Evolutionary conservation across 2,888 invertebrate species (phyloP).

Genomic region (Idaea aversata): DNA sequence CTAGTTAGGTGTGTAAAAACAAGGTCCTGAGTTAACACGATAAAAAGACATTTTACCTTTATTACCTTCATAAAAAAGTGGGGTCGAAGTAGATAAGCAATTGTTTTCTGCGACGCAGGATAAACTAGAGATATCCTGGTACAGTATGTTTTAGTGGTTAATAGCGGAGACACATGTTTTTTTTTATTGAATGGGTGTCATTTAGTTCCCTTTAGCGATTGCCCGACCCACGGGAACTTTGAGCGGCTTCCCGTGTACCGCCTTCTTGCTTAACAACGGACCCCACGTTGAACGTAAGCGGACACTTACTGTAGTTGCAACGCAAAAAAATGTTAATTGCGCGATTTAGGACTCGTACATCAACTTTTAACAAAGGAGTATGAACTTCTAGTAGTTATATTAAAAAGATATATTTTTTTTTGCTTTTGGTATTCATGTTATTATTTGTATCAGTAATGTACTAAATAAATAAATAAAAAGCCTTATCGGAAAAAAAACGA

Average conservation of each 20-base stretch:
- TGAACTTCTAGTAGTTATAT: too few species aligned
- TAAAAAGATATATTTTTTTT: too few species aligned
- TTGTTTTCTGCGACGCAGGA: neutral
- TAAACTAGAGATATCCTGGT: neutral
- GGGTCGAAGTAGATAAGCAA: slow-evolving; percentile 16
- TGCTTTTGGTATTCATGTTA: too few species aligned
- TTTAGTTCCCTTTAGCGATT: neutral
- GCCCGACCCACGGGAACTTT: neutral
- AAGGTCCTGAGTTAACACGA: too few species aligned
- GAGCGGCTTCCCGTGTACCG: slow-evolving; percentile 8
- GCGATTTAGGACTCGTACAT: slow-evolving; percentile 12
- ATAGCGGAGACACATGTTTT: too few species aligned
- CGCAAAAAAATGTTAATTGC: slow-evolving; percentile 6
- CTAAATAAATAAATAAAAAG: too few species aligned
- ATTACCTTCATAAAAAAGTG: too few species aligned
- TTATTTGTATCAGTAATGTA: too few species aligned
- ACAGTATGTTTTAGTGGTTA: neutral
- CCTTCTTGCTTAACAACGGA: slow-evolving; percentile 9
- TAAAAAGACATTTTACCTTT: too few species aligned
- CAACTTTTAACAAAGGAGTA: too few species aligned
- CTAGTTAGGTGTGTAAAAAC: too few species aligned
- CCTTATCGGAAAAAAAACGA: too few species aligned
- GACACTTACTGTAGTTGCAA: neutral
- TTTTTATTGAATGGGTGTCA: slow-evolving; percentile 2
- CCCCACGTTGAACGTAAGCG: neutral